Percentiles rank a stretch among this genome's conserved stretches.
phyloP scores from a whole-genome alignment of 2,888 invertebrate species.

The Hemicrepidius hirtus region DNA sequence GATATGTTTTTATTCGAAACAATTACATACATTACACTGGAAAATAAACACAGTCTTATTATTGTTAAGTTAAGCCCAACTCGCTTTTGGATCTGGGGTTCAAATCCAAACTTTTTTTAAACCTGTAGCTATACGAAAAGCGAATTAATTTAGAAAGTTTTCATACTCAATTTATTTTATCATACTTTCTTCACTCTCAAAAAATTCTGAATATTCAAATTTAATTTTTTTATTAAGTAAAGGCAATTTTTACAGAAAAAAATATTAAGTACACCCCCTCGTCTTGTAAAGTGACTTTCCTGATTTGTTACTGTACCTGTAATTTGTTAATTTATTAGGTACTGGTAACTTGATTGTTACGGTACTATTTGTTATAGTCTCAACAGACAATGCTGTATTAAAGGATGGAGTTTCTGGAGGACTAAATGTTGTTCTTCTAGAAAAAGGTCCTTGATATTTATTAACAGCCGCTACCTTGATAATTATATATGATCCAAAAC shows the following conservation, averaged over 20 bases:
- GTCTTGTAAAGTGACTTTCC: no score
- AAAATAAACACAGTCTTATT: background rate
- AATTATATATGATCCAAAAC: constrained; percentile 30
- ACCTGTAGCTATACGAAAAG: no score
- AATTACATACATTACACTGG: constrained; percentile 36
- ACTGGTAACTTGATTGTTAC: constrained; percentile 29
- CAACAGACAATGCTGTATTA: background rate
- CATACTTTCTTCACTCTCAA: no score
- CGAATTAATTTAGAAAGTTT: no score
- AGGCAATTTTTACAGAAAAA: no score
- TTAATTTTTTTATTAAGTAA: no score
- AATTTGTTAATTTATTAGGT: constrained; percentile 7
- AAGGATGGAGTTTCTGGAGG: constrained; percentile 38
- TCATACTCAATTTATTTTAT: no score
- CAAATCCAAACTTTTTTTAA: no score
- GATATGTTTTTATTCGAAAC: background rate
- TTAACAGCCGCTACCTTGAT: constrained; percentile 5
- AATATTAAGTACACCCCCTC: no score
- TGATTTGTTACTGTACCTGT: constrained; percentile 11
- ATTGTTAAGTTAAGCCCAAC: no score
- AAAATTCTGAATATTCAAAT: no score
- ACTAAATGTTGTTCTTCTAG: background rate
- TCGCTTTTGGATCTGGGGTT: no score
- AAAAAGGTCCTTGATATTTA: background rate
- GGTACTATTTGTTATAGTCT: constrained; percentile 32